Evolutionary conservation across 2,888 invertebrate species (phyloP).

Genomic region (Mamestra brassicae): DNA sequence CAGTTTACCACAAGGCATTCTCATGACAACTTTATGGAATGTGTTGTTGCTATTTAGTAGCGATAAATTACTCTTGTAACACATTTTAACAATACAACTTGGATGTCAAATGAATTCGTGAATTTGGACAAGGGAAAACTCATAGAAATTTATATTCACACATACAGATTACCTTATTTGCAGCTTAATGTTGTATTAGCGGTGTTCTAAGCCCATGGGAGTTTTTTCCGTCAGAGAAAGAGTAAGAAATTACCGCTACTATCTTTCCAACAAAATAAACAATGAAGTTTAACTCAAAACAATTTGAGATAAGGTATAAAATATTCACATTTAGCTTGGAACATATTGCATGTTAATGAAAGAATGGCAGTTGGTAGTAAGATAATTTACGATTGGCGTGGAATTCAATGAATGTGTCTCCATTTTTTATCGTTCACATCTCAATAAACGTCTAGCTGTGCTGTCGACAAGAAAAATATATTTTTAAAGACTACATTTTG

Average conservation of each 20-base stretch:
- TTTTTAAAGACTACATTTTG: constrained; percentile 51
- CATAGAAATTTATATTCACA: constrained; percentile 82
- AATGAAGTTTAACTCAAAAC: constrained; percentile 75
- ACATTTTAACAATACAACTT: constrained; percentile 72
- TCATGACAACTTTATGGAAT: constrained; percentile 48
- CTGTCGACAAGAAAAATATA: constrained; percentile 44
- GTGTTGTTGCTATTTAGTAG: constrained; percentile 24
- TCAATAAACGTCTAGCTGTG: constrained; percentile 39
- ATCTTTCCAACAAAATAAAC: constrained; percentile 77
- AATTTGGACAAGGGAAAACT: constrained; percentile 72
- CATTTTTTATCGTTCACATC: constrained; percentile 53
- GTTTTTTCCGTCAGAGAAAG: constrained; percentile 69
- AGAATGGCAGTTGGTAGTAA: constrained; percentile 36
- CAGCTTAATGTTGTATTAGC: constrained; percentile 85
- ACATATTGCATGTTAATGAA: constrained; percentile 48
- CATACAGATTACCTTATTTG: constrained; percentile 88
- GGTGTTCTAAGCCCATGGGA: constrained; percentile 81
- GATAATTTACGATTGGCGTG: constrained; percentile 38
- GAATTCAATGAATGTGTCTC: constrained; percentile 32
- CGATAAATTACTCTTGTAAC: constrained; percentile 45
- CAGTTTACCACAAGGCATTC: constrained; percentile 22
- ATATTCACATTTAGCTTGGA: constrained; percentile 41
- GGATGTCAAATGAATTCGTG: constrained; percentile 70
- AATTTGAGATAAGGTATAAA: constrained; percentile 71
- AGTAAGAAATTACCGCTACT: constrained; percentile 70